Base-by-base conservation (phyloP, 2,888 invertebrate genomes). In the Drosophila borealis region DNA sequence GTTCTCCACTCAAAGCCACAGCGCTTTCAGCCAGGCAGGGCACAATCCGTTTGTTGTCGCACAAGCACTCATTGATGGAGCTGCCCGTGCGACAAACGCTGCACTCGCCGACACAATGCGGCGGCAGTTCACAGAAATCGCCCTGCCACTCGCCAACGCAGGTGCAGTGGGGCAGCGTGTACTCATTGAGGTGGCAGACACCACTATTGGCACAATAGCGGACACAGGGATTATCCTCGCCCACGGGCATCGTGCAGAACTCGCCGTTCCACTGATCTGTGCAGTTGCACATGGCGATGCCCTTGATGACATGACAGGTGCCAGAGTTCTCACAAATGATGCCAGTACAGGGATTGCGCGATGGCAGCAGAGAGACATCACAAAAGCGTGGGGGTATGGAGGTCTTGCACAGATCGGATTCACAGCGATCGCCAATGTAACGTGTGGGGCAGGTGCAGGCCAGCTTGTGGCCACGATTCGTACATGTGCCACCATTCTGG, bases 171-270 rank as follows among this genome's bases (percentile, higher is more conserved):
- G 94, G 94, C 61, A 92, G 87, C 3, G 91, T 89, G 55, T 93
- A 92, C 48, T 92, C 93, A 67, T 93, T 93, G 68, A 94, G 91
- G 25, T 93, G 91, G 88, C 96, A 96, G 60, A 94, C 92, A 0
- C 94, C 95, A 50, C 93, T 93, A 76, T 95, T 94, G 70, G 92
- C 90, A 80, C 95, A 95, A 66, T 92, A 92, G 39, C 92, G 92
- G 10, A 91, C 90, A 91, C 96, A 96, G 0, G 94, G 94, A 93
- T 95, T 94, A 81, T 94, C 94, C 79, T 94, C 93, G 0, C 94
- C 94, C 63, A 95, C 93, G 89, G 94, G 94, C 70, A 91, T 87
- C 86, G 94, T 93, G 86, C 95, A 95, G 55, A 93, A 92, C 29
- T 92, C 90, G 19, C 95, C 95, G 62, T 93, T 93, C 93, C 93